These are phyloP conservation scores for Hipparchia semele DNA, from an alignment of 2,888 invertebrate species.

Conservation along the genomic window DNA sequence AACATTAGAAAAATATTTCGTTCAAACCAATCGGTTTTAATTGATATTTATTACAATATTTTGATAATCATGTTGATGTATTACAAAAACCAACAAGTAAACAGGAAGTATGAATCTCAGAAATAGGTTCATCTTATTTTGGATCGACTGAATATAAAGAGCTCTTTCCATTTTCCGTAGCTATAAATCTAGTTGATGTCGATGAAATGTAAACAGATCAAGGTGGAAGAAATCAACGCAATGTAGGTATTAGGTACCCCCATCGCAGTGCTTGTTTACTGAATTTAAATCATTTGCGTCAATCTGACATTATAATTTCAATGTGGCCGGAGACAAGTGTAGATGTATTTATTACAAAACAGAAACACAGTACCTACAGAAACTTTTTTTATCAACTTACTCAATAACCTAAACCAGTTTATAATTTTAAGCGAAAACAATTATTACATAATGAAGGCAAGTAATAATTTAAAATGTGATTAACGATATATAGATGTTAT, in stretches of 20 bases:
- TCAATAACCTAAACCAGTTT: background rate
- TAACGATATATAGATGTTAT: too few species aligned
- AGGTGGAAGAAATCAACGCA: conserved; percentile 60
- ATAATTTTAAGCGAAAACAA: background rate
- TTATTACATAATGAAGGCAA: background rate
- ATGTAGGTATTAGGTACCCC: conserved; percentile 44
- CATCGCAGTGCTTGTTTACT: conserved; percentile 57
- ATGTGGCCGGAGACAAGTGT: conserved; percentile 37
- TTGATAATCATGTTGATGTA: background rate
- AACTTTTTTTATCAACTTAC: background rate
- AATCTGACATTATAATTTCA: conserved; percentile 57
- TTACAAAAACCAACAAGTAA: conserved; percentile 1
- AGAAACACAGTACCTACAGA: background rate
- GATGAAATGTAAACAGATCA: conserved; percentile 64
- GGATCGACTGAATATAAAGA: conserved; percentile 4
- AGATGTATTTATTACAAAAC: conserved; percentile 12
- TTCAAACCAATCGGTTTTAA: background rate
- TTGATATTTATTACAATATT: background rate
- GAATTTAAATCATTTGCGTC: conserved; percentile 67
- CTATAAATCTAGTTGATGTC: conserved; percentile 25
- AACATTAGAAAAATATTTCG: background rate
- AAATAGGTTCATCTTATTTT: conserved; percentile 6
- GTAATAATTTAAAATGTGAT: too few species aligned
- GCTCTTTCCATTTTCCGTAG: conserved; percentile 12
- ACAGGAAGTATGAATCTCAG: conserved; percentile 1